phyloP scores from a whole-genome alignment of 2,113 vertebrate genomes.

The Semicossyphus pulcher region DNA sequence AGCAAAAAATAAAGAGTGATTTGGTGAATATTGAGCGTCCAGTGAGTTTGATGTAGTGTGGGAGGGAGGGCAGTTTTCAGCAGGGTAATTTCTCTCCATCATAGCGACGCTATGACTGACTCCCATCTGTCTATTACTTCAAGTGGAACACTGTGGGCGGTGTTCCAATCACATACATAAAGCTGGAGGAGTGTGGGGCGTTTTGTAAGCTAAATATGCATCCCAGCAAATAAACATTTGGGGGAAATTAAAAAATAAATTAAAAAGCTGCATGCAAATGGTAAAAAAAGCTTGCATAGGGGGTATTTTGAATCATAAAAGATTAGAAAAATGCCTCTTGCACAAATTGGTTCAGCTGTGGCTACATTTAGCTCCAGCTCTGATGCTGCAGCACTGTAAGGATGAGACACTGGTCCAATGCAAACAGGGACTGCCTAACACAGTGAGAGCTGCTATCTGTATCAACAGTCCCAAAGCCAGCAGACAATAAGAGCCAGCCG shows the following conservation, averaged over 20 bases:
- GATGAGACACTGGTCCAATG: conserved; percentile 32
- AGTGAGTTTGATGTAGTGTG: conserved; percentile 72
- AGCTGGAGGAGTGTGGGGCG: conserved; percentile 51
- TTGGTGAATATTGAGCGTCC: conserved; percentile 62
- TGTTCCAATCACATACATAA: conserved; percentile 74
- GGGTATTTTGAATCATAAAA: background rate
- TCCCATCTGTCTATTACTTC: conserved; percentile 78
- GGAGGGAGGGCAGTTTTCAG: conserved; percentile 73
- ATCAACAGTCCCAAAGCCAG: conserved; percentile 48
- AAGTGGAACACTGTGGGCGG: conserved; percentile 79
- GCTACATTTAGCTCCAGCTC: conserved; percentile 35
- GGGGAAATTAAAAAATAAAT: background rate
- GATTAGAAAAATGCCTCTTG: background rate
- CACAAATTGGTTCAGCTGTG: background rate
- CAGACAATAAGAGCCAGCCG: conserved; percentile 54
- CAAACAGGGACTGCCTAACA: conserved; percentile 44
- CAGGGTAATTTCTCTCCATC: conserved; percentile 74
- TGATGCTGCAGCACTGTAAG: conserved; percentile 40
- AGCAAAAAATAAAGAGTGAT: conserved; percentile 45
- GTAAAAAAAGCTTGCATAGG: background rate
- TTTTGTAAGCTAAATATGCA: conserved; percentile 60
- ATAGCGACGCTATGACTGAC: conserved; percentile 68
- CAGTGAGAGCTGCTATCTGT: conserved; percentile 55
- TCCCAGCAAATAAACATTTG: conserved; percentile 49
- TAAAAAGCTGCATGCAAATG: conserved; percentile 7